phyloP scores from a whole-genome alignment of 1,140 invertebrate species.

The Magallana angulata region DNA sequence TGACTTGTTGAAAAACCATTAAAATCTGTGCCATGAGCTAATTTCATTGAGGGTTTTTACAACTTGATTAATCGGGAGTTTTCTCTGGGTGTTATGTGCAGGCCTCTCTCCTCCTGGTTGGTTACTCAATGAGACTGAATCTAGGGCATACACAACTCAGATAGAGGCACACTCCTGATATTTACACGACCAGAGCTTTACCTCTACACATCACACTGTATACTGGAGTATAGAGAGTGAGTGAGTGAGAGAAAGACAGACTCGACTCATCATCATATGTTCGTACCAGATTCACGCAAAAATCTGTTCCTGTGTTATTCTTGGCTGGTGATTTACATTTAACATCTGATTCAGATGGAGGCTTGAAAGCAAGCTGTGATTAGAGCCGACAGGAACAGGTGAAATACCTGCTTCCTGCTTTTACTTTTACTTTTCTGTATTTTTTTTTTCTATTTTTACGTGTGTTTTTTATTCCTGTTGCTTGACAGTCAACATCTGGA shows the following conservation, averaged over 20 bases:
- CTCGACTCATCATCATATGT: neutral
- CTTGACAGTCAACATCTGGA: neutral
- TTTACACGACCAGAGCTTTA: no score
- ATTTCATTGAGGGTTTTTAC: no score
- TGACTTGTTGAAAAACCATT: no score
- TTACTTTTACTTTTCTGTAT: neutral
- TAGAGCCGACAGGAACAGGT: conserved; percentile 14
- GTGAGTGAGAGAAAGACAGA: neutral
- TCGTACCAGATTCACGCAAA: neutral
- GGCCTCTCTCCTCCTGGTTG: no score
- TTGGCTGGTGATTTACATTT: conserved; percentile 27
- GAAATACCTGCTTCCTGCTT: neutral
- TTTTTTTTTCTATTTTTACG: no score
- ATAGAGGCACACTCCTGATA: neutral
- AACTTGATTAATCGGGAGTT: no score
- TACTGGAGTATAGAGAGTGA: neutral
- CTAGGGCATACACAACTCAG: neutral
- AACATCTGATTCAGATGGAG: conserved; percentile 23
- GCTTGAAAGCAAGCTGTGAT: conserved; percentile 30
- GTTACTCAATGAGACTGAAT: no score
- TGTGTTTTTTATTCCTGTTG: neutral
- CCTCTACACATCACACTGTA: neutral
- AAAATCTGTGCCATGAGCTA: no score
- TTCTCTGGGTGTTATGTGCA: no score
- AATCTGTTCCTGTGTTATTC: conserved; percentile 30